phyloP scores from a whole-genome alignment of 1,140 invertebrate species.

The Ceratina calcarata region DNA sequence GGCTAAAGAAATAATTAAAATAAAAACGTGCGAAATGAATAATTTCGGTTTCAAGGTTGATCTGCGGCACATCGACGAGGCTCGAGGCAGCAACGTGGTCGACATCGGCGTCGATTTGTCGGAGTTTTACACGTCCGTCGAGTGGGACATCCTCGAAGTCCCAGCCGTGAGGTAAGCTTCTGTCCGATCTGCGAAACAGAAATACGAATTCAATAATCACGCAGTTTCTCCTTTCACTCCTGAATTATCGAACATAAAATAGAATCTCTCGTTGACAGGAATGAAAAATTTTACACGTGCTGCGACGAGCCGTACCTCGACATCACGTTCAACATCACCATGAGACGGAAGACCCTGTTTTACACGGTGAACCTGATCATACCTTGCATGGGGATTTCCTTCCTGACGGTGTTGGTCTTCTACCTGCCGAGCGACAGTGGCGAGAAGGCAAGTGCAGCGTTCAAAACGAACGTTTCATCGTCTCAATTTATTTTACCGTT shows the following conservation, averaged over 20 bases:
- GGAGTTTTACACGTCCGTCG: constrained; percentile 97
- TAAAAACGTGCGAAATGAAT: too few relatives aligned
- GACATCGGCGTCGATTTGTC: constrained; percentile 95
- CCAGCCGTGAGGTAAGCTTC: constrained; percentile 90
- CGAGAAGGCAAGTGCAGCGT: constrained; percentile 91
- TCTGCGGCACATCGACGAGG: constrained; percentile 92
- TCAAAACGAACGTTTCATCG: not conserved
- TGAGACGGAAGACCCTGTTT: constrained; percentile 97
- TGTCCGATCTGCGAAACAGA: not conserved
- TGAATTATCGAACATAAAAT: too few relatives aligned
- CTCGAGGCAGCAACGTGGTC: constrained; percentile 89
- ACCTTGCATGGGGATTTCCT: constrained; percentile 98
- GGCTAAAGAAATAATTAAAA: too few relatives aligned
- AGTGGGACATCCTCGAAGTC: constrained; percentile 99
- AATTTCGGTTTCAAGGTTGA: constrained; percentile 85
- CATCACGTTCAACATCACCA: constrained; percentile 99
- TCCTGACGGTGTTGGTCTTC: constrained; percentile 98
- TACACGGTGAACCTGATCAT: constrained; percentile 99
- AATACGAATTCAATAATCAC: too few relatives aligned
- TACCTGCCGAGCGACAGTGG: constrained; percentile 99
- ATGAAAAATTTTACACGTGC: constrained; percentile 97
- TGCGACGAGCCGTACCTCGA: constrained; percentile 97
- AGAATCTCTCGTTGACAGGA: too few relatives aligned
- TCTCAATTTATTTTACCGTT: too few relatives aligned
- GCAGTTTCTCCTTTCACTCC: too few relatives aligned